phyloP scores from a whole-genome alignment of 2,113 vertebrate genomes.

The Chauna torquata region DNA sequence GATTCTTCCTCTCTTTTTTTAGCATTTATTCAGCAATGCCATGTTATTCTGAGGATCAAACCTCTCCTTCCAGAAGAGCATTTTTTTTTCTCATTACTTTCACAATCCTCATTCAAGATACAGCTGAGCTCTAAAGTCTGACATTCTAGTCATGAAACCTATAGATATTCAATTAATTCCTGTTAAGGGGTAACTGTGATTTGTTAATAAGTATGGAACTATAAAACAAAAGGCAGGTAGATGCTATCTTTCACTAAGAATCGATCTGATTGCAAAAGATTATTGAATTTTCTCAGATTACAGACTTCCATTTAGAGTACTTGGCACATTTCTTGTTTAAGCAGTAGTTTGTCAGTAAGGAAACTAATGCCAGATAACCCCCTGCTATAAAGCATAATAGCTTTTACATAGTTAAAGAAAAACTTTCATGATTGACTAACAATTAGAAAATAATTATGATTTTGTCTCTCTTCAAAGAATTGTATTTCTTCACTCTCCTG shows the following conservation, averaged over 20 bases:
- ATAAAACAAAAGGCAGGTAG: neutral
- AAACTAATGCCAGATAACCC: neutral
- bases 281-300: neutral
- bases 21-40: neutral
- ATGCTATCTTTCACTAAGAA: neutral
- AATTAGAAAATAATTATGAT: slow-evolving; percentile 17
- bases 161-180: neutral
- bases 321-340: neutral
- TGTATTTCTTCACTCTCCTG: neutral
- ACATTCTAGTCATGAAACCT: neutral
- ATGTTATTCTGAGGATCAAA: neutral
- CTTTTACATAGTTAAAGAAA: neutral
- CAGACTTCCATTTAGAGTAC: neutral
- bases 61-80: neutral
- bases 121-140: neutral
- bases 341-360: neutral
- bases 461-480: neutral
- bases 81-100: neutral
- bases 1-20: neutral
- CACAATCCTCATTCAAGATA: neutral
- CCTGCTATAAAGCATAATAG: neutral
- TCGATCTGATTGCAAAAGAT: neutral
- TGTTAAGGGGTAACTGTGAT: neutral
- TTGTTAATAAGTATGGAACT: neutral
- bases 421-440: neutral